Percentiles rank a stretch among this genome's conserved stretches.
phyloP scores from a whole-genome alignment of 1,140 invertebrate species.

The Aplysia californica region DNA sequence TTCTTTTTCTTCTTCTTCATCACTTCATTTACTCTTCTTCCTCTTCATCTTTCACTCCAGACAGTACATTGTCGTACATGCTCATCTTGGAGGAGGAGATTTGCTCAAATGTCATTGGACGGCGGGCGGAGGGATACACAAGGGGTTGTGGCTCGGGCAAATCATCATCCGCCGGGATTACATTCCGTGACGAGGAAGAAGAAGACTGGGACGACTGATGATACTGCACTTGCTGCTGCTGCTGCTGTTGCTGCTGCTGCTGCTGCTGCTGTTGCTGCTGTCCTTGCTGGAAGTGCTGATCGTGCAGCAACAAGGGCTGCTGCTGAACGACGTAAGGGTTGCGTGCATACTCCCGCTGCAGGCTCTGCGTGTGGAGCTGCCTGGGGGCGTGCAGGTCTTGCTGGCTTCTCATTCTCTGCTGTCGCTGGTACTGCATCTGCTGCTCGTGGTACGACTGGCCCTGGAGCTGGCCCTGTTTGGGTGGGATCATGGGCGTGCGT shows the following conservation, averaged over 20 bases:
- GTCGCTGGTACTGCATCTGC: neutral
- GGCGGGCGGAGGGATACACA: constrained; percentile 53
- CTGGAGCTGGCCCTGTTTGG: neutral
- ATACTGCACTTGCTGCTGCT: constrained; percentile 23
- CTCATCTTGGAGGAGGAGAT: constrained; percentile 60
- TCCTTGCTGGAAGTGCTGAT: constrained; percentile 28
- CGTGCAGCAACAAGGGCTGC: constrained; percentile 28
- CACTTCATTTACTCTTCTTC: constrained; percentile 1
- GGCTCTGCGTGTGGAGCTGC: neutral
- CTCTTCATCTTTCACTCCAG: constrained; percentile 10
- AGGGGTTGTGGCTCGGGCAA: constrained; percentile 51
- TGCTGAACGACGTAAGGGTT: constrained; percentile 15
- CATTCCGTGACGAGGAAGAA: neutral
- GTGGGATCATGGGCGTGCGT: constrained; percentile 43
- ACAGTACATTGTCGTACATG: constrained; percentile 58
- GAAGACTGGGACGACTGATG: constrained; percentile 21
- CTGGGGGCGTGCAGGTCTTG: constrained; percentile 11
- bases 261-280: constrained; percentile 31
- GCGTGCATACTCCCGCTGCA: constrained; percentile 6
- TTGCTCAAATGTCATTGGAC: constrained; percentile 63
- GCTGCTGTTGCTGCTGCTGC: constrained; percentile 33
- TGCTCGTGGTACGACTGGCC: constrained; percentile 15
- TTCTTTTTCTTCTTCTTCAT: neutral
- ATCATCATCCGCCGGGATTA: constrained; percentile 26
- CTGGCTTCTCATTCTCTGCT: neutral